Evolutionary conservation across 2,888 invertebrate genomes (phyloP), one percentile per base, ranked within the genome.

Genomic region (Hydrotaea cyrtoneurina): DNA sequence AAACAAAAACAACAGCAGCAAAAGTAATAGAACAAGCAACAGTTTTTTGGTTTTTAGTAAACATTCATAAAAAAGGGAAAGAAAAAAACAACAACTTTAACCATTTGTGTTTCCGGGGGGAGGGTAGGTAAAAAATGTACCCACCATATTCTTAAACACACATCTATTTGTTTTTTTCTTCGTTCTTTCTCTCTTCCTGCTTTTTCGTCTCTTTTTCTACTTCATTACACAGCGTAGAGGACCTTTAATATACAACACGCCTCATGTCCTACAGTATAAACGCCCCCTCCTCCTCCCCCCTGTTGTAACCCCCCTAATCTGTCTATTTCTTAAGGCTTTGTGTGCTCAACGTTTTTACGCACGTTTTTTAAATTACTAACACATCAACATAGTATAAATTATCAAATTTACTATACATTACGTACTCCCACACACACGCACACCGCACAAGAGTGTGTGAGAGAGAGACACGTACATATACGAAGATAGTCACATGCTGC

Each of bases 311-410:
- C 13, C 10, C 39, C 39, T 8, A 11, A 13, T 13, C 39, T 39
- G 39, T 75, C 64, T 75, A 55, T 43, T 64, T 71, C 69, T 46
- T 19, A 64, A 80, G 74, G 21, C 31, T 66, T 69, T 21, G 55
- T 69, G 26, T 55, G 66, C 76, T 76, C 62, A 78, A 76, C 79
- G 69, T 62, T 74, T 80, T 85, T 82, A 82, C 77, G 77, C 85
- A 82, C 85, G 82, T 82, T 85, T 82, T 82, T 80, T 64, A 85
- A 85, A 85, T 85, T 85, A 85, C 85, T 85, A 76, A 82, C 81
- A 85, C 84, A 85, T 85, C 81, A 81, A 75, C 81, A 81, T 79
- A 21, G 46, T 79, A 85, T 79, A 82, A 82, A 82, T 85, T 77
- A 85, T 79, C 82, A 85, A 82, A 78, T 78, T 80, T 82, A 26